phyloP scores from a whole-genome alignment of 2,888 invertebrate genomes.

The Leucophenga maculata region DNA sequence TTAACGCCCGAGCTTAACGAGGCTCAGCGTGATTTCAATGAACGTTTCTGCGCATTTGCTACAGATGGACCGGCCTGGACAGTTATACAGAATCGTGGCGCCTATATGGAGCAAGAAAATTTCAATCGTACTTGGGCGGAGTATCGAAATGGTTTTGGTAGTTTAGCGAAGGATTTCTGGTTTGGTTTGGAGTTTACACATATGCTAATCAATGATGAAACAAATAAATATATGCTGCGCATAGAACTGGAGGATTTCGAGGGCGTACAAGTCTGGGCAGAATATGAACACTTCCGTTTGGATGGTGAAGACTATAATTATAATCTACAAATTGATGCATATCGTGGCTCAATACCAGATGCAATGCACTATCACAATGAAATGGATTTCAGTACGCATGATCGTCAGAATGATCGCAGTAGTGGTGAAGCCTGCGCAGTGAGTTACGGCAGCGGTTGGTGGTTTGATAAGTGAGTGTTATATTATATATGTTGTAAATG shows the following conservation, averaged over 20 bases:
- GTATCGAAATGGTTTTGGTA: conserved; percentile 76
- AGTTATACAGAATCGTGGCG: conserved; percentile 73
- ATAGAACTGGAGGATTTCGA: conserved; percentile 75
- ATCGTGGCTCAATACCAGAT: conserved; percentile 74
- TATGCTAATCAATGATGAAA: conserved; percentile 63
- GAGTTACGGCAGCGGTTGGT: conserved; percentile 77
- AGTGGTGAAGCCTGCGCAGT: conserved; percentile 74
- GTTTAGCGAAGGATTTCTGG: conserved; percentile 75
- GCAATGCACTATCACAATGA: conserved; percentile 74
- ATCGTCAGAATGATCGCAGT: conserved; percentile 73
- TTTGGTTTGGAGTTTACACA: conserved; percentile 76
- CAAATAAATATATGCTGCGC: conserved; percentile 71
- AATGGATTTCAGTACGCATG: conserved; percentile 71
- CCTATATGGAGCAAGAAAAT: conserved; percentile 69
- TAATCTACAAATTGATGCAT: conserved; percentile 72
- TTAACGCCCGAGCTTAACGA: conserved; percentile 61
- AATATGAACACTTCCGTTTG: conserved; percentile 73
- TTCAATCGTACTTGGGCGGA: conserved; percentile 75
- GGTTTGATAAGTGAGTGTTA: conserved; percentile 74
- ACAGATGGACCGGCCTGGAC: conserved; percentile 75
- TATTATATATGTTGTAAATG: conserved; percentile 8
- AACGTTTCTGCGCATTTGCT: conserved; percentile 73
- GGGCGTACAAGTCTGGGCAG: conserved; percentile 73
- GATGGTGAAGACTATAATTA: conserved; percentile 72
- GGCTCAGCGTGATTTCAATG: conserved; percentile 70